These are phyloP conservation scores for Aspidiotus destructor DNA, from an alignment of 2,888 invertebrate genomes.

Conservation along the genomic window DNA sequence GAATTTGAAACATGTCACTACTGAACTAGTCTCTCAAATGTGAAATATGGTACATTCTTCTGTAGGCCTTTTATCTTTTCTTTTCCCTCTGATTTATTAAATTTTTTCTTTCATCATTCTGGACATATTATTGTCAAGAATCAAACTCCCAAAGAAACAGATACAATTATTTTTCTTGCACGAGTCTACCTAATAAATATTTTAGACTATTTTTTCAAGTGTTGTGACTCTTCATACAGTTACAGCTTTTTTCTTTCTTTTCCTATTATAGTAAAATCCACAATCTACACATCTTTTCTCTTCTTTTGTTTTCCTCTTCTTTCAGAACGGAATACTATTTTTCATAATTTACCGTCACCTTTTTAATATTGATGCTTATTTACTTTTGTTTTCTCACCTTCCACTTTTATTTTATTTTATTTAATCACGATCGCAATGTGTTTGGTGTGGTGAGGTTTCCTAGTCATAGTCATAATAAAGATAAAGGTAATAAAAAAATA, in stretches of 20 bases:
- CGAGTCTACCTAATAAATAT: too few species aligned
- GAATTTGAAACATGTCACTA: not conserved
- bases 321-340: too few species aligned
- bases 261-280: too few species aligned
- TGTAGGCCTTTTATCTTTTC: conserved; percentile 9
- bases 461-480: conserved; percentile 27
- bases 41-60: not conserved
- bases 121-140: not conserved
- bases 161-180: too few species aligned
- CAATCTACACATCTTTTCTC: too few species aligned
- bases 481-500: not conserved
- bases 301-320: too few species aligned
- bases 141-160: too few species aligned
- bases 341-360: too few species aligned
- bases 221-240: too few species aligned
- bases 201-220: too few species aligned
- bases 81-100: not conserved
- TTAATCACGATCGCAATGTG: not conserved
- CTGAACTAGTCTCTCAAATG: not conserved
- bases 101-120: not conserved
- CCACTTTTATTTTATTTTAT: conserved; percentile 3
- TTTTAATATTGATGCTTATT: conserved; percentile 1
- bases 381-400: conserved; percentile 9
- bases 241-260: too few species aligned
- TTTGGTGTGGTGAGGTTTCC: conserved; percentile 32